phyloP scores from a whole-genome alignment of 2,888 invertebrate genomes.

The Leptinotarsa peninsularis region DNA sequence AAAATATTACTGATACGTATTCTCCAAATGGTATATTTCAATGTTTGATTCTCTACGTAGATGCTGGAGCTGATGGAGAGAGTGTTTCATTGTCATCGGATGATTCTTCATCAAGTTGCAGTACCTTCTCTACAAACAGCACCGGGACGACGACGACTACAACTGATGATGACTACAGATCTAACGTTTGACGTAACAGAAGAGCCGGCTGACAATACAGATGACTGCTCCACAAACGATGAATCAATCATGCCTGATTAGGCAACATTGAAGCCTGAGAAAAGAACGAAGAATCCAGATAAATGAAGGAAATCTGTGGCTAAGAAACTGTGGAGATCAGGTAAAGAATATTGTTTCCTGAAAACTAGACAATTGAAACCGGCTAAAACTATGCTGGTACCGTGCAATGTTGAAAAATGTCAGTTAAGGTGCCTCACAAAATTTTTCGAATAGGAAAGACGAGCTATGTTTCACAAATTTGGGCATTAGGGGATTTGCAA shows the following conservation, averaged over 20 bases:
- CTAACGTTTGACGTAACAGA: neutral
- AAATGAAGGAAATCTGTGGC: constrained; percentile 3
- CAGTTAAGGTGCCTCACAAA: neutral
- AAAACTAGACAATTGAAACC: constrained; percentile 2
- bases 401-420: constrained; percentile 4
- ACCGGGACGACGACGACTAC: neutral
- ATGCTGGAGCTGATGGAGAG: neutral
- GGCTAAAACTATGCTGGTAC: constrained; percentile 1
- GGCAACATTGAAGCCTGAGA: neutral
- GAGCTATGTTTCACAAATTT: neutral
- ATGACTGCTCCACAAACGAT: neutral
- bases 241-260: constrained; percentile 4
- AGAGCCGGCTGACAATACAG: neutral
- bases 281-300: neutral
- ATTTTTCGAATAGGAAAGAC: neutral
- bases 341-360: constrained; percentile 1
- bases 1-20: too few relatives aligned
- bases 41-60: neutral
- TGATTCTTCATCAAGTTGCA: neutral
- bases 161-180: neutral
- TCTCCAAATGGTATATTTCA: neutral
- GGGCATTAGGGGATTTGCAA: neutral
- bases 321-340: constrained; percentile 3
- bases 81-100: constrained; percentile 1
- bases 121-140: neutral